Base-by-base conservation (phyloP, 1,140 invertebrate genomes). In the Mactra quadrangularis region DNA sequence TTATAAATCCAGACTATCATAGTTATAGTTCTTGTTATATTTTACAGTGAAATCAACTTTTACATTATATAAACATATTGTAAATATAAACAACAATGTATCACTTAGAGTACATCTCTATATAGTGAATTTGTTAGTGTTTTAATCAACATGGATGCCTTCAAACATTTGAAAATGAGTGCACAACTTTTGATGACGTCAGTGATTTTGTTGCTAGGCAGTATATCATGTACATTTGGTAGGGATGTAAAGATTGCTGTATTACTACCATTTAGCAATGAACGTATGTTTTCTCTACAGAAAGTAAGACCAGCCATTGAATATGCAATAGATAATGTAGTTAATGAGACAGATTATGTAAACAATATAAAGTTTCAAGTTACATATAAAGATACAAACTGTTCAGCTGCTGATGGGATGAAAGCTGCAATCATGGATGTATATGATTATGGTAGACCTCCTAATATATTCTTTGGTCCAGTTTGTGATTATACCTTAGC, bases 401-500 rank as follows among this genome's bases (percentile, higher is more conserved):
- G 91, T 70, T 83, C 74, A 27, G 83, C 88, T 17, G 79, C 85
- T 0, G 7, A 72, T 31, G 87, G 87, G 0, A 90, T 90, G 52
- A 89, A 90, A 25, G 85, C 88, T 38, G 90, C 91, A 9, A 89
- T 92, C 31, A 86, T 88, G 9, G 88, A 88, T 45, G 91, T 85
- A 84, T 71, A 91, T 1, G 53, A 82, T 33, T 76, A 74, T 7
- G 74, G 87, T 33, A 7, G 6, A 15, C 38, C 38, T 41, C 86
- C 89, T 11, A 96, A 98, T 93, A 97, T 96, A 0, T 97, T 98
- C 90, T 95, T 99, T 87, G 98, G 97, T 0, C 96, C 98, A 0
- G 95, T 97, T 7, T 98, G 97, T 92, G 97, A 98, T 87, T 99
- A 98, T 92, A 97, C 97, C 0, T 95, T 98, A 64, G 97, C 97